Evolutionary conservation across 2,113 vertebrate species (phyloP).

Genomic region (Cisticola juncidis): DNA sequence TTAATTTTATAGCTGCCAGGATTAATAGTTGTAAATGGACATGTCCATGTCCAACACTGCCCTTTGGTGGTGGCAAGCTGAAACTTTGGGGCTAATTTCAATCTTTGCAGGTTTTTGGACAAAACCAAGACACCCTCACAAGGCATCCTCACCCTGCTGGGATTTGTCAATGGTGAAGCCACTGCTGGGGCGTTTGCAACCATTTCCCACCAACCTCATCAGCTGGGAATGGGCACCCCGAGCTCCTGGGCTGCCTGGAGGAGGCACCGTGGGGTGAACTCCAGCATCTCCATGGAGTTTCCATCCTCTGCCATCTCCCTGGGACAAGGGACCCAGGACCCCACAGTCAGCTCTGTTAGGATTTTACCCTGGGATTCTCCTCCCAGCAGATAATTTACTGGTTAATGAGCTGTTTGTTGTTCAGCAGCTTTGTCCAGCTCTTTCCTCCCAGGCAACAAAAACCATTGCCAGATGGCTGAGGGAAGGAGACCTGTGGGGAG

Average conservation of each 20-base stretch:
- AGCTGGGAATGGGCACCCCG: fast-evolving
- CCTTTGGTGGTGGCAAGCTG: neutral
- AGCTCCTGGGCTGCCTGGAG: neutral
- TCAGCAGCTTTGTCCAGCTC: neutral
- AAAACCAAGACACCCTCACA: neutral
- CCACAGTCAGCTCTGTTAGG: neutral
- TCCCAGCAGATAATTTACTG: neutral
- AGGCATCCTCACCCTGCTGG: neutral
- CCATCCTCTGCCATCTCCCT: neutral
- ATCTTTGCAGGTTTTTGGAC: neutral
- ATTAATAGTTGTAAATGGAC: neutral
- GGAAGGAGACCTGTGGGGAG: neutral
- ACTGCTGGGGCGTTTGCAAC: fast-evolving
- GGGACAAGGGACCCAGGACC: neutral
- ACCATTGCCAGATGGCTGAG: neutral
- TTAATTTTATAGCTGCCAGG: neutral
- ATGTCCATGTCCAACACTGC: neutral
- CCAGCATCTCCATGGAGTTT: neutral
- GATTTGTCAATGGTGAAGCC: neutral
- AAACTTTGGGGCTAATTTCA: neutral
- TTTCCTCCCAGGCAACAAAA: neutral
- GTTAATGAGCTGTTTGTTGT: neutral
- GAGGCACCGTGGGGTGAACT: fast-evolving
- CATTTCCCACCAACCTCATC: neutral
- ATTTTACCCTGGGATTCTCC: neutral